Evolutionary conservation across 2,113 vertebrate genomes (phyloP).

Genomic region (Microtus montanus): DNA sequence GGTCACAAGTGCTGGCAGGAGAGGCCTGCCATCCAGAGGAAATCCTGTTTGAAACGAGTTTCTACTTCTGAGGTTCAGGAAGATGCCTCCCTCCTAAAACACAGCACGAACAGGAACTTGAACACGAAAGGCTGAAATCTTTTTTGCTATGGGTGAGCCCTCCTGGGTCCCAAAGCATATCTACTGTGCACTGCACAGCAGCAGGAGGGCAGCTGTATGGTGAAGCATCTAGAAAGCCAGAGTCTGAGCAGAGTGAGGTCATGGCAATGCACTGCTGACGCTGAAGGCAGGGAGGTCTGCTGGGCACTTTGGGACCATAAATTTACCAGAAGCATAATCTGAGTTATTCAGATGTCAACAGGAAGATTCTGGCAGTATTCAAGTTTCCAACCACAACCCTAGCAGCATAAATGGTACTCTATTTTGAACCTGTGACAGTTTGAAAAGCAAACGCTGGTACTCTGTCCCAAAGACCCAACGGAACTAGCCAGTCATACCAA

Average conservation of each 20-base stretch:
- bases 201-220: neutral
- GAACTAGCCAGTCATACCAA: neutral
- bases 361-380: conserved; percentile 59
- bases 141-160: conserved; percentile 5
- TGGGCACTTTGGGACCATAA: conserved; percentile 58
- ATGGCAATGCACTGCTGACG: conserved; percentile 44
- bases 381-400: conserved; percentile 76
- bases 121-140: conserved; percentile 46
- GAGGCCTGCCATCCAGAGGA: neutral
- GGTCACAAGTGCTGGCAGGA: neutral
- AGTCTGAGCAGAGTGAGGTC: conserved; percentile 59
- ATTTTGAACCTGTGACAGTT: conserved; percentile 60
- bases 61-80: conserved; percentile 32
- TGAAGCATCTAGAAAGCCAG: conserved; percentile 16
- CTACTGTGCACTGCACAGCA: conserved; percentile 36
- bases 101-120: conserved; percentile 31
- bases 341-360: conserved; percentile 70
- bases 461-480: conserved; percentile 5
- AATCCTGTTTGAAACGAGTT: neutral
- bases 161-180: conserved; percentile 1
- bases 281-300: conserved; percentile 64
- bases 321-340: conserved; percentile 69
- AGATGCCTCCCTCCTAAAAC: conserved; percentile 8
- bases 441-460: conserved; percentile 62
- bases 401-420: conserved; percentile 54